A percentile compares a stretch with the other conserved stretches of the same genome.
Conservation (phyloP, 1,140 invertebrate genomes). For the Nasonia longicornis region DNA sequence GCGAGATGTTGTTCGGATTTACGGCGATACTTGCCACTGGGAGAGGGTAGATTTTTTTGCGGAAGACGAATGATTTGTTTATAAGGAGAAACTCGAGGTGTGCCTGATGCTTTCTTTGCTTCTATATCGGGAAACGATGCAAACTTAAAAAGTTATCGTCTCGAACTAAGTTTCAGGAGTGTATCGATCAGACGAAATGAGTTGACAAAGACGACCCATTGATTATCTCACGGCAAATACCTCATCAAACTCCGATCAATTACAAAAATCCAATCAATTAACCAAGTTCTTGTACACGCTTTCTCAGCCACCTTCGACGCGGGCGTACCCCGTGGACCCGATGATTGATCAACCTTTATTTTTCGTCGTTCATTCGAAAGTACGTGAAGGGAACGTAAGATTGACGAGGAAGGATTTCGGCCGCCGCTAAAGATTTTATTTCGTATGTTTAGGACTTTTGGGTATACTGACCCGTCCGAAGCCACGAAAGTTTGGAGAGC, state of each 20-base stretch:
- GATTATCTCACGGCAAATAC: background rate
- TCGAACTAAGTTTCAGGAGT: too few species aligned
- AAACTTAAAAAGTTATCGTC: too few species aligned
- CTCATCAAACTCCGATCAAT: background rate
- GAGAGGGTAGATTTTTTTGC: too few species aligned
- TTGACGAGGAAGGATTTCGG: background rate
- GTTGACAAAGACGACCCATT: background rate
- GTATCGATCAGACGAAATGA: too few species aligned
- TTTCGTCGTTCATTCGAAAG: background rate
- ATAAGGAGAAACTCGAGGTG: background rate
- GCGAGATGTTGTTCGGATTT: background rate
- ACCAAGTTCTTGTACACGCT: background rate
- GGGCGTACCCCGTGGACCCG: background rate
- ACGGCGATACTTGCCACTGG: too few species aligned
- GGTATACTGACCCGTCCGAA: background rate
- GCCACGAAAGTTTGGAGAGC: background rate
- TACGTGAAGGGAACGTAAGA: background rate
- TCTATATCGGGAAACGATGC: too few species aligned
- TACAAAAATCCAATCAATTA: background rate
- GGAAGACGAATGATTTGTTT: background rate
- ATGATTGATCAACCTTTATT: constrained; percentile 6
- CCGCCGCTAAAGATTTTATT: background rate
- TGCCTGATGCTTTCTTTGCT: background rate
- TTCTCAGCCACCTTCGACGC: background rate
- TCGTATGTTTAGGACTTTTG: background rate